Conservation (phyloP, 2,113 vertebrate genomes). For the Lutjanus erythropterus region DNA sequence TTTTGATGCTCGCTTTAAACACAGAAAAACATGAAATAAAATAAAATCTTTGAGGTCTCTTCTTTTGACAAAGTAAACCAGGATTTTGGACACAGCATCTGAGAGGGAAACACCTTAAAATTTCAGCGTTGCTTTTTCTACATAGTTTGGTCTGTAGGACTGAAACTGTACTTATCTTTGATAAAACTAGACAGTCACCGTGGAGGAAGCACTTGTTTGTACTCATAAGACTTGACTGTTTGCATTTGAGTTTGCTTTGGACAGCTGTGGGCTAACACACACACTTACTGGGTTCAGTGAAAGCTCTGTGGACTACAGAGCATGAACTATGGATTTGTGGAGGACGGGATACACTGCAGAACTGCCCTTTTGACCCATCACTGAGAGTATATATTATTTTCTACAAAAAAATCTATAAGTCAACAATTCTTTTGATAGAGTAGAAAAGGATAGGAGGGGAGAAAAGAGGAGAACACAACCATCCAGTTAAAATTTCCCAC, state of each 20-base stretch:
- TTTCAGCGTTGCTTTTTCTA: neutral
- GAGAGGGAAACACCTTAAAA: neutral
- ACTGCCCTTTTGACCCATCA: conserved; percentile 47
- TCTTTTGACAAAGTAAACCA: neutral
- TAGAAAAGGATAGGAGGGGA: neutral
- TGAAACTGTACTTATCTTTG: neutral
- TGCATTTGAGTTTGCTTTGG: conserved; percentile 34
- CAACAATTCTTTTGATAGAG: neutral
- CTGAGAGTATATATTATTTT: conserved; percentile 19
- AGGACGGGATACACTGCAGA: conserved; percentile 16
- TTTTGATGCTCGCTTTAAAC: conserved; percentile 5
- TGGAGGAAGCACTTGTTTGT: conserved; percentile 39
- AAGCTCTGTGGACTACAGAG: conserved; percentile 12
- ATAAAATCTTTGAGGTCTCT: neutral
- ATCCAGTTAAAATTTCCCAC: neutral
- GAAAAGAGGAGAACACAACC: neutral
- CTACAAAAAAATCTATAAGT: conserved; percentile 11
- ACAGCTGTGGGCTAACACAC: conserved; percentile 29
- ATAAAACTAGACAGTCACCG: conserved; percentile 27
- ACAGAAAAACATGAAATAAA: conserved; percentile 4
- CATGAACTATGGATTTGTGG: conserved; percentile 56
- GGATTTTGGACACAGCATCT: neutral
- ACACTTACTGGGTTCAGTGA: conserved; percentile 3
- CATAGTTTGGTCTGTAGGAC: neutral
- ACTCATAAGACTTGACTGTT: conserved; percentile 36